phyloP scores from a whole-genome alignment of 2,113 vertebrate species.

The Maccullochella peelii region DNA sequence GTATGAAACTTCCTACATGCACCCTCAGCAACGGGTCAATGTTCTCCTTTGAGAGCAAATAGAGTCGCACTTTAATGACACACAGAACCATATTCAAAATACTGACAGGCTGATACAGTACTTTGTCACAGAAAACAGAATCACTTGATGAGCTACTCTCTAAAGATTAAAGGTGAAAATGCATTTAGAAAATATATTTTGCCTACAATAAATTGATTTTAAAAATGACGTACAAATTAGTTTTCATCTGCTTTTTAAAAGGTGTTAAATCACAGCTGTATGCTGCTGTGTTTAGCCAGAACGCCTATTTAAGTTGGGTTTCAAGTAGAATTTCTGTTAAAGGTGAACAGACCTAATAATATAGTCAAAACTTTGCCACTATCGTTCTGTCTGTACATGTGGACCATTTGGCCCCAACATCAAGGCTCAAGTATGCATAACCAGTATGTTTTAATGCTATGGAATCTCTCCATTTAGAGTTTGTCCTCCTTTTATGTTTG shows the following conservation, averaged over 20 bases:
- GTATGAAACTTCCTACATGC: conserved; percentile 20
- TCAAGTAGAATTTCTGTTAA: not conserved
- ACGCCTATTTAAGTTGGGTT: too few relatives aligned
- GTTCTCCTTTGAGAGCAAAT: not conserved
- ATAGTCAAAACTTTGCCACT: not conserved
- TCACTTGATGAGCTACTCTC: not conserved
- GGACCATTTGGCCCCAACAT: not conserved
- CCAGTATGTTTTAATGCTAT: not conserved
- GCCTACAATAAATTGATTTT: too few relatives aligned
- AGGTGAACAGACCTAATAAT: not conserved
- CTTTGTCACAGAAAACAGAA: too few relatives aligned
- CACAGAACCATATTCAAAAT: not conserved
- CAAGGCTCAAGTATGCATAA: not conserved
- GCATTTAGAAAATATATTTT: too few relatives aligned
- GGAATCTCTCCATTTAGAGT: not conserved
- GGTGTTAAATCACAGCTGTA: too few relatives aligned
- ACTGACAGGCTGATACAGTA: not conserved
- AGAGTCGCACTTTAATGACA: not conserved
- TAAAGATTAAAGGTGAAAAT: too few relatives aligned
- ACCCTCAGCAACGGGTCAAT: not conserved
- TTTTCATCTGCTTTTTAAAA: too few relatives aligned
- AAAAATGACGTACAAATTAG: too few relatives aligned
- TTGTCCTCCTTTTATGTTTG: not conserved
- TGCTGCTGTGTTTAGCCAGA: too few relatives aligned
- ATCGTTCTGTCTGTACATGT: not conserved